These are phyloP conservation scores for Heterodera carotae DNA, from an alignment of 1,140 invertebrate species.

Conservation along the genomic window DNA sequence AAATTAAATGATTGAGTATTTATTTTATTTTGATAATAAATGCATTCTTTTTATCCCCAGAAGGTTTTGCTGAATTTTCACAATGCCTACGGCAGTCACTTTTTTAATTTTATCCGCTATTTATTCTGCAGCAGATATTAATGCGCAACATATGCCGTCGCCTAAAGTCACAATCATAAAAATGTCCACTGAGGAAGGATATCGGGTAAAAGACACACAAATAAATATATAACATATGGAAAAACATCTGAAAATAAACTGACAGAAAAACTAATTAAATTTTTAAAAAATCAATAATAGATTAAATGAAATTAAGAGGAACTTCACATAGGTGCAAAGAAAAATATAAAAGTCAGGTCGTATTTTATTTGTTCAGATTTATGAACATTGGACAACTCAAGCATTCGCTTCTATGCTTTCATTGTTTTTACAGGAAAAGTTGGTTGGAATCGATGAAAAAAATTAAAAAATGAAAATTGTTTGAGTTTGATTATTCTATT, in stretches of 20 bases:
- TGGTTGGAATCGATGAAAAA: neutral
- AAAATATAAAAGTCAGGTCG: too few species aligned
- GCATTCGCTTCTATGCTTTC: constrained; percentile 25
- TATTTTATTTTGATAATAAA: neutral
- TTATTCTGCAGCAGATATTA: neutral
- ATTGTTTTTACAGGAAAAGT: constrained; percentile 29
- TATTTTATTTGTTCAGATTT: constrained; percentile 8
- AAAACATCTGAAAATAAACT: too few species aligned
- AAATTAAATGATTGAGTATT: neutral
- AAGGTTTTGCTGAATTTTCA: neutral
- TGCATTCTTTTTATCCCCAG: too few species aligned
- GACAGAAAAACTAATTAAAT: neutral
- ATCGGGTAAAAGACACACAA: neutral
- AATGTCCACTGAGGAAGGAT: constrained; percentile 24
- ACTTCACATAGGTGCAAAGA: too few species aligned
- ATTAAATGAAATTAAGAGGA: neutral
- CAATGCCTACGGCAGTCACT: neutral
- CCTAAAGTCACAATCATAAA: constrained; percentile 24
- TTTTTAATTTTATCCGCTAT: neutral
- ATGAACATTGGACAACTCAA: constrained; percentile 30
- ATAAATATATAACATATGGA: neutral
- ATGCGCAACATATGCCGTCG: neutral
- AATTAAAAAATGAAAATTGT: too few species aligned
- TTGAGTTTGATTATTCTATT: too few species aligned
- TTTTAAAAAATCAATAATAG: neutral